phyloP scores from a whole-genome alignment of 2,888 invertebrate genomes.

The Hyles lineata region DNA sequence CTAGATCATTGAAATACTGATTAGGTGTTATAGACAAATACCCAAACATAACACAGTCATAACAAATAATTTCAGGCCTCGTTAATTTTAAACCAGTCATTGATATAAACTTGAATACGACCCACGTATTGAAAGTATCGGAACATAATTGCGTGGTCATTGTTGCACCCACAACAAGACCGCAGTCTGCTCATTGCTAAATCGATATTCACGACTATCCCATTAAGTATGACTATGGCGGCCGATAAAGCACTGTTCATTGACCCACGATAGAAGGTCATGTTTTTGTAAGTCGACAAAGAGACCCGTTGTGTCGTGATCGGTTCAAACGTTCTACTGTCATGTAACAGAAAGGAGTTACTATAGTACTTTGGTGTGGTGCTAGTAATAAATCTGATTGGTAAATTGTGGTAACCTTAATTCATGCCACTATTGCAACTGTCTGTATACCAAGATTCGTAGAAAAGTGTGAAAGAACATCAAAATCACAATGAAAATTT shows the following conservation, averaged over 20 bases:
- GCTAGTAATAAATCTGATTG: too few species aligned
- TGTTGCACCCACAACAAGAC: conserved; percentile 17
- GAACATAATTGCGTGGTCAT: conserved; percentile 22
- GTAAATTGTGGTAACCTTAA: too few species aligned
- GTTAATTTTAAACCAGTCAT: not conserved
- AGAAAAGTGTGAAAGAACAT: too few species aligned
- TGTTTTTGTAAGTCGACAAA: conserved; percentile 29
- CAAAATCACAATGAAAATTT: too few species aligned
- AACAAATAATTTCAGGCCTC: not conserved
- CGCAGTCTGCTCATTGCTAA: conserved; percentile 42
- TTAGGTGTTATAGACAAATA: too few species aligned
- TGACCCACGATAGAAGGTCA: conserved; percentile 23
- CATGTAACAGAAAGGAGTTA: not conserved
- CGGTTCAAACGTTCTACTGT: not conserved
- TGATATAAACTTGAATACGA: not conserved
- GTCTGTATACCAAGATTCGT: too few species aligned
- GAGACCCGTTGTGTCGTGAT: conserved; percentile 10
- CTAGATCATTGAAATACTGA: too few species aligned
- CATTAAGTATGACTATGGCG: conserved; percentile 42
- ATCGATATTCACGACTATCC: conserved; percentile 55
- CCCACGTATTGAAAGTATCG: conserved; percentile 16
- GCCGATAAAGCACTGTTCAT: conserved; percentile 25
- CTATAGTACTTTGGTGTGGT: not conserved
- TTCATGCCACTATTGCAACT: too few species aligned
- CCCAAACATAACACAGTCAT: too few species aligned